Conservation (phyloP, 2,888 invertebrate species). For the Achlya flavicornis region DNA sequence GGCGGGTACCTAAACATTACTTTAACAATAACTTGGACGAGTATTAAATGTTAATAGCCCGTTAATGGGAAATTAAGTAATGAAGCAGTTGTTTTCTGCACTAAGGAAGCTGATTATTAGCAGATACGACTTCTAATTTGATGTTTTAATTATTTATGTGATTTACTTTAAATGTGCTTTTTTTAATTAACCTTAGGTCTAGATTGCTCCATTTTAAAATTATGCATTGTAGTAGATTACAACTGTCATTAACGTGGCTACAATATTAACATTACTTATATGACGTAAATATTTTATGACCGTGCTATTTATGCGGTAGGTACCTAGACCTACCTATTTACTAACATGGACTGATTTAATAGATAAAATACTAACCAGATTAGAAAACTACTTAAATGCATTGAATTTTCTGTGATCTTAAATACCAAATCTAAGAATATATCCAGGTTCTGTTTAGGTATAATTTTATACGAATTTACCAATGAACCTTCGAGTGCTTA, state of each 20-base stretch:
- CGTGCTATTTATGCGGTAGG: not conserved
- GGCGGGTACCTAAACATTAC: conserved; percentile 1
- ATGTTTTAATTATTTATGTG: not conserved
- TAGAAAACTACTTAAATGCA: not conserved
- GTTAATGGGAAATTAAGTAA: not conserved
- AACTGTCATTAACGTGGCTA: not conserved
- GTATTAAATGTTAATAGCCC: not conserved
- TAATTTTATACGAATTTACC: conserved; percentile 11
- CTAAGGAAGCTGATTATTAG: not conserved
- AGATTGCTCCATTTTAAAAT: not conserved
- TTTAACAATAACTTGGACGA: not conserved
- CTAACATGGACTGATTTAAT: not conserved
- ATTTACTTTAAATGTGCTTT: not conserved
- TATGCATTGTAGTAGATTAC: not conserved
- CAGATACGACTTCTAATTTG: not conserved
- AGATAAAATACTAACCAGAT: not conserved
- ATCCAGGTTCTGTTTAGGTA: conserved; percentile 3
- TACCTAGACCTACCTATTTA: not conserved
- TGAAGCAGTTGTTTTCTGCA: not conserved
- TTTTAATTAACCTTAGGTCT: not conserved
- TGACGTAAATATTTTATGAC: not conserved
- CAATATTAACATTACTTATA: not conserved
- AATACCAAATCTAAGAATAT: conserved; percentile 14
- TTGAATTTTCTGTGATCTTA: conserved; percentile 15
- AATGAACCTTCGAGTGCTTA: not conserved